Percentiles rank a stretch among this genome's conserved stretches.
Evolutionary conservation across 64 coral and sea anemone genomes (phyloP).

Genomic region (Montipora efflorescens): DNA sequence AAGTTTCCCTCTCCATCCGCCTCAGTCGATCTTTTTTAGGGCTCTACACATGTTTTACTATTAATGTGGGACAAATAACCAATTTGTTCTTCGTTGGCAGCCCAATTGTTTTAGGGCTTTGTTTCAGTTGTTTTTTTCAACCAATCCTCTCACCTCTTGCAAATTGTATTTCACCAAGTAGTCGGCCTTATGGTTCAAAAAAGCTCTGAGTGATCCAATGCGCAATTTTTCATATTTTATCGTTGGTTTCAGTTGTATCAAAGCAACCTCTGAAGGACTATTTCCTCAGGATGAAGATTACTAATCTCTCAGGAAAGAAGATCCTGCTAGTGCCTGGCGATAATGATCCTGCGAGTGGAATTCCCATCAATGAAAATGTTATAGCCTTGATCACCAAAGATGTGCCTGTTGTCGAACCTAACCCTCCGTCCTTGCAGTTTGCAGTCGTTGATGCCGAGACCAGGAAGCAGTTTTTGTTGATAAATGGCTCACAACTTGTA

Average conservation of each 20-base stretch:
- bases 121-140: no score
- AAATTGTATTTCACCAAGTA: no score
- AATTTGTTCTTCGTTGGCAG: no score
- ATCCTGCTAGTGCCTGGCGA: conserved; percentile 76
- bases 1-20: no score
- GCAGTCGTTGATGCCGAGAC: conserved; percentile 64
- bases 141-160: no score
- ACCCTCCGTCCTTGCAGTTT: conserved; percentile 59
- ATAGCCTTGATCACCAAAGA: conserved; percentile 88
- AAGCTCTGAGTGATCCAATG: no score
- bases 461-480: conserved; percentile 48
- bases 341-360: conserved; percentile 76
- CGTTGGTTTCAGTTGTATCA: conserved; percentile 84
- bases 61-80: no score
- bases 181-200: no score
- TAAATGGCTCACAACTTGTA: conserved; percentile 59
- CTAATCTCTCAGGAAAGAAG: conserved; percentile 65
- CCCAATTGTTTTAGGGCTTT: no score
- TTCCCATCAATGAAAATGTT: conserved; percentile 48
- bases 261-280: conserved; percentile 64
- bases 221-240: not conserved
- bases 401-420: conserved; percentile 49
- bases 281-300: conserved; percentile 79
- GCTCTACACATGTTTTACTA: no score
- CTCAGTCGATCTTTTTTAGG: no score